A percentile compares a stretch with the other conserved stretches of the same genome.
Evolutionary conservation across 1,140 invertebrate genomes (phyloP).

Genomic region (Amphibalanus amphitrite): DNA sequence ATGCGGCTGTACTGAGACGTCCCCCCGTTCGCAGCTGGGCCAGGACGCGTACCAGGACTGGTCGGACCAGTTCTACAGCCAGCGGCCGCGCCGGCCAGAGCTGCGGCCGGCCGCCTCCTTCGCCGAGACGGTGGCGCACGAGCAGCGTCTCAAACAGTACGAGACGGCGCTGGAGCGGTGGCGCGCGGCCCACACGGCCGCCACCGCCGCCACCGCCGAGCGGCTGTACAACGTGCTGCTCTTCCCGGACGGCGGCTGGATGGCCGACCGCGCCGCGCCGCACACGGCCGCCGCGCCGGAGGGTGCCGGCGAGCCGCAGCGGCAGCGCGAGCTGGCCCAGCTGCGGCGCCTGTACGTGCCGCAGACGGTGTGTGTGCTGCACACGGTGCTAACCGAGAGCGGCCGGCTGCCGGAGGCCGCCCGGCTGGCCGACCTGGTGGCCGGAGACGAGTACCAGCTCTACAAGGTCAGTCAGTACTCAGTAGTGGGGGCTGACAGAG

Average conservation of each 20-base stretch:
- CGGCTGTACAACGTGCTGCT: conserved; percentile 71
- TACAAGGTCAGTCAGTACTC: conserved; percentile 50
- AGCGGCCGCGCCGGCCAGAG: conserved; percentile 38
- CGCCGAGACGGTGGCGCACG: conserved; percentile 69
- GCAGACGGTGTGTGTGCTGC: conserved; percentile 49
- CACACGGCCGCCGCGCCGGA: conserved; percentile 23
- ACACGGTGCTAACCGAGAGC: conserved; percentile 56
- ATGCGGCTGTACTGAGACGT: not conserved
- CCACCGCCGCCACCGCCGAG: conserved; percentile 34
- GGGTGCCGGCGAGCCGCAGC: conserved; percentile 26
- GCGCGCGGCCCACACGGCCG: conserved; percentile 43
- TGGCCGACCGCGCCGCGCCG: conserved; percentile 44
- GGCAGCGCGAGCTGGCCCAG: conserved; percentile 44
- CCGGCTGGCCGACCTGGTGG: conserved; percentile 56
- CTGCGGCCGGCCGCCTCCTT: conserved; percentile 41
- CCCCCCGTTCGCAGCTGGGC: conserved; percentile 18
- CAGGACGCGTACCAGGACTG: conserved; percentile 36
- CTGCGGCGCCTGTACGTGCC: conserved; percentile 66
- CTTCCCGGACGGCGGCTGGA: conserved; percentile 78
- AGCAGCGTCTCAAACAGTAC: conserved; percentile 61
- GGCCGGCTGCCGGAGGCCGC: conserved; percentile 56
- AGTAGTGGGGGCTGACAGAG: no score
- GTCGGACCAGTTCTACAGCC: conserved; percentile 65
- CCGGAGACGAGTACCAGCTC: conserved; percentile 53
- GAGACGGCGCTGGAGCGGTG: conserved; percentile 57